phyloP scores from a whole-genome alignment of 1,140 invertebrate genomes.

The Bicyclus anynana region DNA sequence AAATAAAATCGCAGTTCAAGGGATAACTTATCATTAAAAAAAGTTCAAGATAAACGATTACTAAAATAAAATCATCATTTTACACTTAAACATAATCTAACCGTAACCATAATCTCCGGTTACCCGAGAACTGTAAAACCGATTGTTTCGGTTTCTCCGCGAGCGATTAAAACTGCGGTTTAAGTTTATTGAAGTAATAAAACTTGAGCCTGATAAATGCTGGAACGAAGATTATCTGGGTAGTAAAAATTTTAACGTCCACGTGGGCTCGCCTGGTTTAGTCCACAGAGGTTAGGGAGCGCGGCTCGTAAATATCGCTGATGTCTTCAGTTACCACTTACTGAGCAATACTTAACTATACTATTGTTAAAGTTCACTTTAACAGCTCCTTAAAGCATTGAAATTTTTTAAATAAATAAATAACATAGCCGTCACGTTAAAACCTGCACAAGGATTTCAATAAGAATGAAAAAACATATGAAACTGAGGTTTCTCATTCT shows the following conservation, averaged over 20 bases:
- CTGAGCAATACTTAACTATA: not conserved
- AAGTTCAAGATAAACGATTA: no score
- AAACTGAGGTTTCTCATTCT: no score
- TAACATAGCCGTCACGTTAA: no score
- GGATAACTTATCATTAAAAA: no score
- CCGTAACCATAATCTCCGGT: slow-evolving; percentile 12
- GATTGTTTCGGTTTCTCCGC: slow-evolving; percentile 16
- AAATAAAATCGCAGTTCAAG: no score
- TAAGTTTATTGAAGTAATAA: slow-evolving; percentile 28
- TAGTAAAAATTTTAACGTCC: slow-evolving; percentile 31
- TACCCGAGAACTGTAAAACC: slow-evolving; percentile 8
- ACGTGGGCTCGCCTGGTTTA: slow-evolving; percentile 7
- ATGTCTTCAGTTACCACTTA: not conserved
- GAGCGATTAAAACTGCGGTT: slow-evolving; percentile 21
- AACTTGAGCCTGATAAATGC: slow-evolving; percentile 31
- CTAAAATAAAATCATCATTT: not conserved
- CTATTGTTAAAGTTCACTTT: no score
- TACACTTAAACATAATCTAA: no score
- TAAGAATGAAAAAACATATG: no score
- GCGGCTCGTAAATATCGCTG: not conserved
- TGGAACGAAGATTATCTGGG: slow-evolving; percentile 30
- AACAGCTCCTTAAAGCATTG: no score
- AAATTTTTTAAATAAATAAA: not conserved
- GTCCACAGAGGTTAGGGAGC: not conserved
- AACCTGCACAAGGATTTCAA: no score